Conservation (phyloP, 1,140 invertebrate genomes). For the Anadara kagoshimensis region DNA sequence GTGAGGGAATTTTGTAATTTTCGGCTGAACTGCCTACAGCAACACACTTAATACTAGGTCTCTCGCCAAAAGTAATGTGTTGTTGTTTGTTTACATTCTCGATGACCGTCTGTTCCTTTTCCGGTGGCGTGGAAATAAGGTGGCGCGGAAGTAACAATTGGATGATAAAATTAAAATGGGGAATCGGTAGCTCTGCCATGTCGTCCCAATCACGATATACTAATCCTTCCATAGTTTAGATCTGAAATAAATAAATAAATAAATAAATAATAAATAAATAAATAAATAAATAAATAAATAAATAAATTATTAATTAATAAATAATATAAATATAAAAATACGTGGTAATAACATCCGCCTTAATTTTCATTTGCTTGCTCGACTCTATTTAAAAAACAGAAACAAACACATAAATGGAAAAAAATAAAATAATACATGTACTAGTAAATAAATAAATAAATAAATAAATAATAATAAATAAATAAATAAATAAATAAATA, state of each 20-base stretch:
- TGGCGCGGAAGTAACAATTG: slow-evolving; percentile 1
- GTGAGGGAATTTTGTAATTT: slow-evolving; percentile 7
- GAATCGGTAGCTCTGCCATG: slow-evolving; percentile 3
- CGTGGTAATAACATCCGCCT: too few relatives aligned
- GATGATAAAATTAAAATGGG: slow-evolving; percentile 13
- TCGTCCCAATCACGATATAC: background rate
- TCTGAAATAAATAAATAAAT: slow-evolving; percentile 1
- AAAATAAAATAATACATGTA: too few relatives aligned
- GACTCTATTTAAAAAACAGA: too few relatives aligned
- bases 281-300: too few relatives aligned
- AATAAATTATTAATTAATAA: too few relatives aligned
- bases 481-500: too few relatives aligned
- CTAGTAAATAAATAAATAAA: too few relatives aligned
- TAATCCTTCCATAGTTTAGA: background rate
- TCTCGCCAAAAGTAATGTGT: background rate
- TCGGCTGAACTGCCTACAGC: slow-evolving; percentile 1
- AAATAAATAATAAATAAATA: too few relatives aligned
- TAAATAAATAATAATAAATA: too few relatives aligned
- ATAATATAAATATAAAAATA: too few relatives aligned
- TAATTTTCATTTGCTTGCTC: too few relatives aligned
- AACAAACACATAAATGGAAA: too few relatives aligned
- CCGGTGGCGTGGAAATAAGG: background rate
- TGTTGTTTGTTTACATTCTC: background rate
- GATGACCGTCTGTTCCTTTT: background rate
- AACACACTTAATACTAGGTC: slow-evolving; percentile 1